A percentile compares a stretch with the other conserved stretches of the same genome.
Conservation (phyloP, 2,797 vertebrate species). For the Acipenser oxyrinchus region DNA sequence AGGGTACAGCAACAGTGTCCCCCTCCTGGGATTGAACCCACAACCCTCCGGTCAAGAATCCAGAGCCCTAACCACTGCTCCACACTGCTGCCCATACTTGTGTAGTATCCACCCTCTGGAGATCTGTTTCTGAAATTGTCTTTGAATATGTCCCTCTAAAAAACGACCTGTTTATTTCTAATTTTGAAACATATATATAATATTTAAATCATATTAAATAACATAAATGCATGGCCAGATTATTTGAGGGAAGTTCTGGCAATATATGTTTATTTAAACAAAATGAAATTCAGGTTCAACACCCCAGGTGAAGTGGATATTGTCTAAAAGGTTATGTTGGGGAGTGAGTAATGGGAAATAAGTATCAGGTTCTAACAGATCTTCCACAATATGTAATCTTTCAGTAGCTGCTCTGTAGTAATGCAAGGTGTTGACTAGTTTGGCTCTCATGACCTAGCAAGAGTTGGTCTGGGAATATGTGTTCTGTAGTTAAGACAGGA, state of each 20-base stretch:
- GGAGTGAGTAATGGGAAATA: slow-evolving; percentile 4
- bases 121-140: no score
- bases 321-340: background rate
- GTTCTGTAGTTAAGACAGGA: slow-evolving; percentile 14
- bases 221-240: no score
- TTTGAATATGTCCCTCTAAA: no score
- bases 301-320: background rate
- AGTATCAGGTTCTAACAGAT: background rate
- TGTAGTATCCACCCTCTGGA: no score
- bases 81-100: no score
- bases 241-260: background rate
- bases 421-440: slow-evolving; percentile 2
- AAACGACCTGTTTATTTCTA: no score
- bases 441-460: background rate
- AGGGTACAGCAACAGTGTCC: no score
- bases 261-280: slow-evolving; percentile 13
- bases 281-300: slow-evolving; percentile 13
- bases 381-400: slow-evolving; percentile 3
- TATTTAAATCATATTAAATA: no score
- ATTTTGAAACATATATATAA: no score
- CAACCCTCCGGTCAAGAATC: no score
- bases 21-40: no score
- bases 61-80: no score
- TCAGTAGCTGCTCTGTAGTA: slow-evolving; percentile 2
- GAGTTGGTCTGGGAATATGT: background rate